Conservation (phyloP, 2,888 invertebrate genomes). For the Ceraclea dissimilis region DNA sequence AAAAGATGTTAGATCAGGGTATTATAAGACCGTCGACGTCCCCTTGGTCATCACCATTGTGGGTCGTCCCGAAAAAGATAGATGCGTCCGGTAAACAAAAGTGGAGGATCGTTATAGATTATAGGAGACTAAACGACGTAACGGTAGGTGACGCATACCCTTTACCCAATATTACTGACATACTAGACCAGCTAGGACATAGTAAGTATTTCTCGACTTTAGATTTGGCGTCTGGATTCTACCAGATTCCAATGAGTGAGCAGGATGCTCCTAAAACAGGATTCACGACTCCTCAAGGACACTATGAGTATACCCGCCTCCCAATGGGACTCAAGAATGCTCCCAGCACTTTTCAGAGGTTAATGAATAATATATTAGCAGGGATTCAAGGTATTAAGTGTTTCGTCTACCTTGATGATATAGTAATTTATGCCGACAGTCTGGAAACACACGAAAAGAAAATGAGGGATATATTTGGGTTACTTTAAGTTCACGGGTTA, state of each 20-base stretch:
- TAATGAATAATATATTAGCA: constrained; percentile 27
- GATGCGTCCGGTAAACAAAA: constrained; percentile 23
- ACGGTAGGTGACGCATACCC: constrained; percentile 21
- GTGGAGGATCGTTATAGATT: constrained; percentile 29
- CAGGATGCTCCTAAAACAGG: constrained; percentile 26
- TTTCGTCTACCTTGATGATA: constrained; percentile 31
- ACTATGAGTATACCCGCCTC: constrained; percentile 28
- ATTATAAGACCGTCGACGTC: constrained; percentile 28
- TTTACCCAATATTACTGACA: constrained; percentile 24
- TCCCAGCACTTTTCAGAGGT: constrained; percentile 27
- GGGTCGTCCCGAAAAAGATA: constrained; percentile 21
- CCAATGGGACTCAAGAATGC: constrained; percentile 28
- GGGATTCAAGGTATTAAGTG: constrained; percentile 27
- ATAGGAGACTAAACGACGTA: constrained; percentile 23
- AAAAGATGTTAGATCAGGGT: constrained; percentile 27
- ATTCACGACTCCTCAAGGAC: constrained; percentile 26
- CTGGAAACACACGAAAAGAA: constrained; percentile 23
- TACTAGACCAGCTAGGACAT: constrained; percentile 28
- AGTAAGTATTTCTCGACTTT: constrained; percentile 28
- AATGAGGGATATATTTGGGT: constrained; percentile 23
- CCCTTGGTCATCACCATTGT: constrained; percentile 21
- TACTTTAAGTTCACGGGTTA: constrained; percentile 22
- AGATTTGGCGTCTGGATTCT: constrained; percentile 30
- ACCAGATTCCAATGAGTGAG: constrained; percentile 29
- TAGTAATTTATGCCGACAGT: constrained; percentile 27